Evolutionary conservation across 1,140 invertebrate genomes (phyloP).

Genomic region (Aleiodes sp.): DNA sequence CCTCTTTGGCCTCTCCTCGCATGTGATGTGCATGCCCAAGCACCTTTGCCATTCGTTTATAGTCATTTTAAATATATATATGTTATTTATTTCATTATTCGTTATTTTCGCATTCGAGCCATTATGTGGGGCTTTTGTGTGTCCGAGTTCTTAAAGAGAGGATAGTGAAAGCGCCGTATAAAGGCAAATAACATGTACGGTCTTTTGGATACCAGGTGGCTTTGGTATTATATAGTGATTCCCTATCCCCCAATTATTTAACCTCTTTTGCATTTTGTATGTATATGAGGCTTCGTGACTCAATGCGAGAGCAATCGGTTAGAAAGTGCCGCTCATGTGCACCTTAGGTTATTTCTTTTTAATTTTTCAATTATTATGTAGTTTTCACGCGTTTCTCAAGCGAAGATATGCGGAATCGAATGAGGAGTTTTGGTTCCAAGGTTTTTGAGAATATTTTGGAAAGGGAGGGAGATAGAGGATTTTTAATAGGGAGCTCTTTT

Average conservation of each 20-base stretch:
- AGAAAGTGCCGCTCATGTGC: not conserved
- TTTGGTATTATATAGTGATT: conserved; percentile 8
- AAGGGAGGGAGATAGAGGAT: no score
- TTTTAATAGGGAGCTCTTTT: no score
- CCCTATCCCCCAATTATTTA: conserved; percentile 18
- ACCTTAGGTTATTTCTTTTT: not conserved
- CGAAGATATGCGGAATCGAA: no score
- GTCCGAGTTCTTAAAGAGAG: conserved; percentile 8
- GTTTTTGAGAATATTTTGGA: no score
- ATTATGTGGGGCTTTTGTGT: conserved; percentile 21
- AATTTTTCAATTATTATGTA: no score
- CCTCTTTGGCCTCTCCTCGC: not conserved
- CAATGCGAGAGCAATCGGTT: conserved; percentile 15
- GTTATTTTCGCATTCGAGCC: not conserved
- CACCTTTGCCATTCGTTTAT: not conserved
- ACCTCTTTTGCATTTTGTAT: conserved; percentile 8
- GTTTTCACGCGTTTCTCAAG: no score
- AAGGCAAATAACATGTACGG: no score
- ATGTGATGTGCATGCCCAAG: not conserved
- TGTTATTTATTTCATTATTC: not conserved
- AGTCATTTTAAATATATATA: not conserved
- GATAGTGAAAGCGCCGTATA: conserved; percentile 10
- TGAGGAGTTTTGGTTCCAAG: no score
- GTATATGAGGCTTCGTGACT: conserved; percentile 4
- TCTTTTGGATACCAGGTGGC: not conserved